Base-by-base conservation (phyloP, 2,113 vertebrate species). In the Sclerurus mexicanus region DNA sequence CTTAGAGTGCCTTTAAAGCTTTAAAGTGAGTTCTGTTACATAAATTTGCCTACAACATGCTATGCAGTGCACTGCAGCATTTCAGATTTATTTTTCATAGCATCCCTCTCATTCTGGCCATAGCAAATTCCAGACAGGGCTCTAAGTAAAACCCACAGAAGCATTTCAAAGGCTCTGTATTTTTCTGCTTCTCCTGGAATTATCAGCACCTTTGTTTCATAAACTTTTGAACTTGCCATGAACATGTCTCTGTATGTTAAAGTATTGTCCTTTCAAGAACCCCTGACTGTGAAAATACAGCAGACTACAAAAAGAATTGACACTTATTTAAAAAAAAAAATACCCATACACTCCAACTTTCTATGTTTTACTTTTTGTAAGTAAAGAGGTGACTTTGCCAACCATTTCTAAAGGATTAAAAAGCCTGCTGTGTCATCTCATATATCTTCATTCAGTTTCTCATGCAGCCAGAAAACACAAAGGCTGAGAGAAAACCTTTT, bases 401-500 rank as follows among this genome's bases (percentile, higher is more conserved):
- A 72, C 59, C 92, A 78, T 92, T 96, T 95, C 82, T 91, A 95
- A 97, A 84, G 89, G 92, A 96, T 93, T 95, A 95, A 94, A 96
- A 95, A 90, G 86, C 86, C 91, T 92, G 79, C 96, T 96, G 86
- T 94, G 92, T 91, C 81, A 90, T 87, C 73, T 95, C 90, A 84
- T 91, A 75, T 87, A 95, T 95, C 94, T 96, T 89, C 59, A 6
- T 90, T 93, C 86, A 86, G 85, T 95, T 82, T 79, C 76, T 92
- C 95, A 96, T 85, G 91, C 91, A 95, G 83, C 75, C 93, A 88
- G 72, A 62, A 92, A 96, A 59, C 93, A 96, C 92, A 95, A 94
- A 95, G 75, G 64, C 94, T 95, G 91, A 90, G 87, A 95, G 85
- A 86, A 95, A 97, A 91, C 87, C 95, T 97, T 96, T 96, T 80